These are phyloP conservation scores for Acanthosepion esculentum DNA, from an alignment of 2,888 invertebrate species.

Conservation along the genomic window DNA sequence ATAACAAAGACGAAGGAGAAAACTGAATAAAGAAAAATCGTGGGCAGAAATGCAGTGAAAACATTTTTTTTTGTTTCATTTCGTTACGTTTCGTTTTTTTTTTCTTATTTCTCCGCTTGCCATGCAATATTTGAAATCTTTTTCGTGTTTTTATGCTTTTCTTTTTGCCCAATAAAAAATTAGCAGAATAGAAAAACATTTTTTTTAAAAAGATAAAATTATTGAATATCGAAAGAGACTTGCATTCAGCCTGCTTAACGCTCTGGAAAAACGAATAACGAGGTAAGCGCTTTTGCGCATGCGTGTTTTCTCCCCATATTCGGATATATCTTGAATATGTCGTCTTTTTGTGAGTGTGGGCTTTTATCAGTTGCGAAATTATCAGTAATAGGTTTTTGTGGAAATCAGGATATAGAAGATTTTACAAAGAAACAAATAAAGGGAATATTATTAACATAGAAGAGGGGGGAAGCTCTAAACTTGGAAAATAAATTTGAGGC, in stretches of 20 bases:
- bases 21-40: background rate
- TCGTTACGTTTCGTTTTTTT: too few species aligned
- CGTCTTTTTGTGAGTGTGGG: background rate
- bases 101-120: too few species aligned
- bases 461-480: background rate
- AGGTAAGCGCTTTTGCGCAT: background rate
- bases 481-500: background rate
- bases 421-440: background rate
- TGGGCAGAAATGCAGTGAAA: background rate
- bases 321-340: background rate
- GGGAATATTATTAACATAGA: background rate
- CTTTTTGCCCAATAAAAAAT: too few species aligned
- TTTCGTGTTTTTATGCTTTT: too few species aligned
- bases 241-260: background rate
- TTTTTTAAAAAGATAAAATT: background rate
- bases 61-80: background rate
- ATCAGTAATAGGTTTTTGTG: background rate
- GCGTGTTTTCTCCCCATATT: background rate
- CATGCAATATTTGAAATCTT: too few species aligned
- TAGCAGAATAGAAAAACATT: too few species aligned
- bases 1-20: background rate
- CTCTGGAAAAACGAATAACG: background rate
- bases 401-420: background rate
- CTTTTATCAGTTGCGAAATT: background rate
- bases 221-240: constrained; percentile 33